Evolutionary conservation across 1,140 invertebrate species (phyloP), one percentile per base, ranked within the genome.

Genomic region (Camponotus vicinus): DNA sequence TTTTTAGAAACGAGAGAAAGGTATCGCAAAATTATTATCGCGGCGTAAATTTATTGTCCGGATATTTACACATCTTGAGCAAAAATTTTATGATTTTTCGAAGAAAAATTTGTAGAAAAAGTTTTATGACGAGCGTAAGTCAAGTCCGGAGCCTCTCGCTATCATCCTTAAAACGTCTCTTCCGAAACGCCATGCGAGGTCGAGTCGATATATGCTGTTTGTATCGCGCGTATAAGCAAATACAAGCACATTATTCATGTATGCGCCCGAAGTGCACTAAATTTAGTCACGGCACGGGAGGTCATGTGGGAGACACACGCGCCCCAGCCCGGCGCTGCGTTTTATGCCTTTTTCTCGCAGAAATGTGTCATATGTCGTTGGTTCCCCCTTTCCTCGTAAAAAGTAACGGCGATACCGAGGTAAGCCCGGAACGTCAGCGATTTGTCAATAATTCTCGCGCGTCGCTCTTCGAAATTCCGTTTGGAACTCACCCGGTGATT

Each of bases 301-400:
- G 88, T 92, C 93, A 92, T 93, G 89, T 86, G 84, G 88, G 87
- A 91, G 91, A 92, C 92, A 93, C 91, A 18, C 40, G 79, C 57
- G 42, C 3, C 89, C 86, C 76, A 70, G 70, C 87, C 86, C 89
- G 90, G 91, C 88, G 84, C 87, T 88, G 86, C 79, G 89, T 94
- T 94, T 94, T 94, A 94, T 93, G 88, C 79, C 84, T 89, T 92
- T 93, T 94, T 92, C 86, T 87, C 89, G 75, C 71, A 89, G 89
- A 86, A 91, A 79, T 88, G 88, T 86, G 66, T 92, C 92, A 92
- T 93, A 93, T 92, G 84, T 88, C 91, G 85, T 45, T 64, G 61
- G 49, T 76, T 57, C 40, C 40, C 82, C 42, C 57, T 49, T 71
- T 77, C 5, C 63, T 57, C 70, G 80, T 87, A 91, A 92, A 92